phyloP scores from a whole-genome alignment of 2,113 vertebrate species.

The Sceloporus tristichus region DNA sequence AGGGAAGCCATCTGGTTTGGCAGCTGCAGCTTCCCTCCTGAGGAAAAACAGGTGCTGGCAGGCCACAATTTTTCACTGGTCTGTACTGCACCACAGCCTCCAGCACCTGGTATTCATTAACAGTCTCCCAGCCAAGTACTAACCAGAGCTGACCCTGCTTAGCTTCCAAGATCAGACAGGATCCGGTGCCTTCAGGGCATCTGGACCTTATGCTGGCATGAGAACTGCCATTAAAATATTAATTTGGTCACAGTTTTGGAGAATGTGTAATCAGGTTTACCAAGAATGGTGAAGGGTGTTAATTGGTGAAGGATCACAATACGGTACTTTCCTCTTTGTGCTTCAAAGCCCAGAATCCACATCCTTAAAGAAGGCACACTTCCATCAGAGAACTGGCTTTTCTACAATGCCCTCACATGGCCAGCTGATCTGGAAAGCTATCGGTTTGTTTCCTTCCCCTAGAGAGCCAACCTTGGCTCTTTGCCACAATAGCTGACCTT shows the following conservation, averaged over 20 bases:
- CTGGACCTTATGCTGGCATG: no score
- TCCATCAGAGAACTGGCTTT: rapidly evolving
- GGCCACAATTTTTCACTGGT: no score
- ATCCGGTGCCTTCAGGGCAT: no score
- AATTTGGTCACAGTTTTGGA: slow-evolving; percentile 60
- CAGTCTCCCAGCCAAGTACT: no score
- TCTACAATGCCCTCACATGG: neutral
- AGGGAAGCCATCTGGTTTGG: no score
- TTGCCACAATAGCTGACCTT: slow-evolving; percentile 62
- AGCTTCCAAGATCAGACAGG: no score
- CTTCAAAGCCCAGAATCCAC: slow-evolving; percentile 26
- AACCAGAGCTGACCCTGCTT: no score
- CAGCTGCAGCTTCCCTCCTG: no score
- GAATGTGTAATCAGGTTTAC: slow-evolving; percentile 45
- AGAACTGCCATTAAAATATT: slow-evolving; percentile 14
- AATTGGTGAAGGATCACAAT: slow-evolving; percentile 45
- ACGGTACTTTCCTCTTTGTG: neutral
- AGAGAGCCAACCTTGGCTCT: neutral
- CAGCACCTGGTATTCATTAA: no score
- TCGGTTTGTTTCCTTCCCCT: neutral
- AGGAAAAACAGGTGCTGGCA: no score
- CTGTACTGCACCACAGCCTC: no score
- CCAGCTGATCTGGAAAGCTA: slow-evolving; percentile 18
- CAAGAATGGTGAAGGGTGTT: slow-evolving; percentile 44
- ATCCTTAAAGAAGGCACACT: rapidly evolving